A percentile compares a stretch with the other conserved stretches of the same genome.
Evolutionary conservation across 2,888 invertebrate genomes (phyloP).

Genomic region (Apoda limacodes): DNA sequence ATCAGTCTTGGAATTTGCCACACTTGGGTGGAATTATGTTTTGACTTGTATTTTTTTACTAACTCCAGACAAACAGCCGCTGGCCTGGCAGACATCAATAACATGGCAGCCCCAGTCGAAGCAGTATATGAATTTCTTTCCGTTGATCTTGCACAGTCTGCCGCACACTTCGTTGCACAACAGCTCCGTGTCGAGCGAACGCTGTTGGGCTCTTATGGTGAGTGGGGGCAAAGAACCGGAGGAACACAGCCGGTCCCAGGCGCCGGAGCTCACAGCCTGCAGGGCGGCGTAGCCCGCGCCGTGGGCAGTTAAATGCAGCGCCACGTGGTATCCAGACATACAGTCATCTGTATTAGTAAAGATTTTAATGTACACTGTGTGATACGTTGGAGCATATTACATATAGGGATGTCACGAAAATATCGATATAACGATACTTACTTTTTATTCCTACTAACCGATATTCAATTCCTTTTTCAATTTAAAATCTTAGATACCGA

Average conservation of each 20-base stretch:
- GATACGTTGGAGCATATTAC: too few species aligned
- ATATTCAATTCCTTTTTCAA: too few species aligned
- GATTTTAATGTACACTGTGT: too few species aligned
- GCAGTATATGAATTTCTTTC: conserved; percentile 63
- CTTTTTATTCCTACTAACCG: too few species aligned
- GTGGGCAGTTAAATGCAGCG: conserved; percentile 78
- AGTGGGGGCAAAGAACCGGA: conserved; percentile 22
- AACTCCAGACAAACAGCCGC: conserved; percentile 62
- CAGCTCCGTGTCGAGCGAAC: conserved; percentile 58
- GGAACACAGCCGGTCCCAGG: conserved; percentile 40
- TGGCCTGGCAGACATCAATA: conserved; percentile 62
- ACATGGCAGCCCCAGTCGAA: conserved; percentile 68
- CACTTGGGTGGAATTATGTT: too few species aligned
- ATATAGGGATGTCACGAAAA: too few species aligned
- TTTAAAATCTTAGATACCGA: too few species aligned
- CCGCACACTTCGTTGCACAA: conserved; percentile 64
- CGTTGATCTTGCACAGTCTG: conserved; percentile 46
- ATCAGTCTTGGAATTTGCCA: too few species aligned
- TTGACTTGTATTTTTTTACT: too few species aligned
- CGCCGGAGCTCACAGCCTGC: conserved; percentile 70
- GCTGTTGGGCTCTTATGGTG: conserved; percentile 49
- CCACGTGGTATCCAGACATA: conserved; percentile 77
- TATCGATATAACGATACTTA: too few species aligned
- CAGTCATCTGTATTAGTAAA: conserved; percentile 78
- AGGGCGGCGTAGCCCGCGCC: conserved; percentile 76